Base-by-base conservation (phyloP, 2,888 invertebrate species). In the Leptinotarsa peninsularis region DNA sequence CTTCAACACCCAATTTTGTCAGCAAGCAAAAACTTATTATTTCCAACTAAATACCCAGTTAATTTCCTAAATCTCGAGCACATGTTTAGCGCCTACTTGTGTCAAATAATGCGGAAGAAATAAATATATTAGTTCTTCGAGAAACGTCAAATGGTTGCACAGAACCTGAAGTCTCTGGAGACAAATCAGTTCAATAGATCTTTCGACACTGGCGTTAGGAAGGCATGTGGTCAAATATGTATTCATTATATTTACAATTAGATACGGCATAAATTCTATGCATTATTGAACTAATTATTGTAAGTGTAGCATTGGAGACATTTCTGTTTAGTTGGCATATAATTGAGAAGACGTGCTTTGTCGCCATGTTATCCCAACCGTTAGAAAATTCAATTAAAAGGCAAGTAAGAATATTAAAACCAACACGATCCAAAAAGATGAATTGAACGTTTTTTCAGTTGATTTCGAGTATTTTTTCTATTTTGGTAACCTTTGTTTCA, bases 81-180 rank as follows among this genome's bases (percentile, higher is more conserved):
- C 72, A 73, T 79, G 79, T 79, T 76, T 66, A 77, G 77, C 79
- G 79, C 78, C 78, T 67, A 63, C 63, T 63, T 63, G 77, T 77
- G 79, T 76, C 76, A 70, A 58, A 68, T 58, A 70, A 70, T 70
- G 70, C 60, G 70, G 56, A 58, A 56, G 70, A 56, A 49, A 70
- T 70, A 58, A 33, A 33, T 58, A 70, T 70, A 70, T 56, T 70
- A 70, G 70, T 70, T 70, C 58, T 56, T 70, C 21, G 49, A 70
- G 54, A 58, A 70, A 70, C 15, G 70, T 70, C 70, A 54, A 70
- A 70, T 60, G 70, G 70, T 18, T 10, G 70, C 21, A 58, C 49
- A n/a, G 54, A 50, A 67, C 54, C 54, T 68, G 10, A 23, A 10
- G 21, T 72, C 66, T 63, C 66, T 23, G 27, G 58, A 49, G 70